Evolutionary conservation across 2,888 invertebrate genomes (phyloP).

Genomic region (Rotaria socialis): DNA sequence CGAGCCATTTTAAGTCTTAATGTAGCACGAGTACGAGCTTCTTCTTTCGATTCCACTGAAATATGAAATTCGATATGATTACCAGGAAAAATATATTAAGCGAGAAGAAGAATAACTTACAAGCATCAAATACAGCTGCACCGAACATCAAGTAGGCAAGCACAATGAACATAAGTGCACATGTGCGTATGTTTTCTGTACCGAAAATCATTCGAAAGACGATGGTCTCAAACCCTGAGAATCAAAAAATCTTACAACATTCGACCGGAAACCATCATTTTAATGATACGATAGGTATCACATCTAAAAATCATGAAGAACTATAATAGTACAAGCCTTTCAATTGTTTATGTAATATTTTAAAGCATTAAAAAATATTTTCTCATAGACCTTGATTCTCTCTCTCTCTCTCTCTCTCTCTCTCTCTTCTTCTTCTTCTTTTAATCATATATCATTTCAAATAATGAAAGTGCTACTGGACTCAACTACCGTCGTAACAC

Average conservation of each 20-base stretch:
- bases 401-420: neutral
- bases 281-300: neutral
- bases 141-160: neutral
- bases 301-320: neutral
- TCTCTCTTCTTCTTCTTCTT: neutral
- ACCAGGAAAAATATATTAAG: neutral
- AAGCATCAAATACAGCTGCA: conserved; percentile 29
- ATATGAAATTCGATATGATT: neutral
- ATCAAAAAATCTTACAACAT: neutral
- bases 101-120: neutral
- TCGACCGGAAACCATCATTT: neutral
- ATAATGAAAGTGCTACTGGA: neutral
- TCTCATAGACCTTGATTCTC: neutral
- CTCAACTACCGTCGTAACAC: neutral
- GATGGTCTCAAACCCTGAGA: neutral
- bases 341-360: neutral
- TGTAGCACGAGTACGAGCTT: neutral
- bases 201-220: neutral
- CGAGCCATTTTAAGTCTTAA: neutral
- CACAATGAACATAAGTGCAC: neutral
- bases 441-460: neutral
- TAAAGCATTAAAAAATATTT: neutral
- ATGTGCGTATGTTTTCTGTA: neutral
- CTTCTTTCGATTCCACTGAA: conserved; percentile 33
- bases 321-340: neutral